Percentiles rank a stretch among this genome's conserved stretches.
Conservation (phyloP, 2,113 vertebrate species). For the Caracal caracal region DNA sequence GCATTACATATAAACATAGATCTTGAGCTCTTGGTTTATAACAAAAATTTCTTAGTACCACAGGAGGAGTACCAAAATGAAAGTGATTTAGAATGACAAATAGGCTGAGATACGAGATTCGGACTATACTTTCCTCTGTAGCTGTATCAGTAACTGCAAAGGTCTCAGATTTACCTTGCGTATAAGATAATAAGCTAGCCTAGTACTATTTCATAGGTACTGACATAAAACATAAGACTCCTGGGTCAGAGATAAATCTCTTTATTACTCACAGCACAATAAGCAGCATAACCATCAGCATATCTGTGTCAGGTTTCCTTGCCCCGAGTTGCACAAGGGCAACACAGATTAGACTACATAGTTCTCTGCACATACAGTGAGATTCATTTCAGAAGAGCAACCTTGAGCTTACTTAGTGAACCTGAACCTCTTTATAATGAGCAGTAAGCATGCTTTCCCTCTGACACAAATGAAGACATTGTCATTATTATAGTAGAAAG, state of each 20-base stretch:
- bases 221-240: neutral
- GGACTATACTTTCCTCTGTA: neutral
- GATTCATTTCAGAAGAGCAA: neutral
- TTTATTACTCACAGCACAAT: neutral
- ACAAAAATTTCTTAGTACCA: neutral
- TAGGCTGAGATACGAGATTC: neutral
- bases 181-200: neutral
- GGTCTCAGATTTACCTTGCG: neutral
- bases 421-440: neutral
- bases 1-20: neutral
- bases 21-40: neutral
- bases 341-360: neutral
- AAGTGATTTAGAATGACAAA: constrained; percentile 9
- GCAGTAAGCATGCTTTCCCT: neutral
- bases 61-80: neutral
- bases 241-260: neutral
- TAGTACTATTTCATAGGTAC: neutral
- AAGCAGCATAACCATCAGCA: neutral
- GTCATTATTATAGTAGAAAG: neutral
- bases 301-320: neutral
- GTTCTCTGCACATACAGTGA: neutral
- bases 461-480: neutral
- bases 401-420: neutral
- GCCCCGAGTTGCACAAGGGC: neutral
- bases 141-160: neutral